phyloP scores from a whole-genome alignment of 2,888 invertebrate species.

The Troides aeacus region DNA sequence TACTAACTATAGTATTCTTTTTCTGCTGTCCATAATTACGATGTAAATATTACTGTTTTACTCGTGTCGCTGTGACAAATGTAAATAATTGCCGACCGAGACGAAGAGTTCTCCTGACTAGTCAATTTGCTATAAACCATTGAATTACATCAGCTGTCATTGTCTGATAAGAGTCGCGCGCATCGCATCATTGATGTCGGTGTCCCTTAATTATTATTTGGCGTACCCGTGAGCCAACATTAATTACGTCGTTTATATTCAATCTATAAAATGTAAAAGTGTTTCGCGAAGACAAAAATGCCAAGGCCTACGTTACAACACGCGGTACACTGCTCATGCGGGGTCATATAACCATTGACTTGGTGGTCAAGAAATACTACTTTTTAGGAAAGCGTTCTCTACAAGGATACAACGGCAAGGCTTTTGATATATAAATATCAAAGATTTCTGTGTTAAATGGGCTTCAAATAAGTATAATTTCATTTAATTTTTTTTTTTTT shows the following conservation, averaged over 20 bases:
- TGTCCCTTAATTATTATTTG: constrained; percentile 5
- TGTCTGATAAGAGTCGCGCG: not conserved
- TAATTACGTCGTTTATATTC: constrained; percentile 28
- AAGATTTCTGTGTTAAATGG: not conserved
- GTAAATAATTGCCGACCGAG: not conserved
- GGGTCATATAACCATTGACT: constrained; percentile 21
- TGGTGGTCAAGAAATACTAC: constrained; percentile 16
- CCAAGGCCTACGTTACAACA: constrained; percentile 25
- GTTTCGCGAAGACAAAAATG: constrained; percentile 30
- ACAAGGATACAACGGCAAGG: constrained; percentile 6
- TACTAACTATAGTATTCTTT: no score
- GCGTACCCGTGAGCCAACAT: constrained; percentile 1
- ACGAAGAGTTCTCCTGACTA: not conserved
- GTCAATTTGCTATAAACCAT: not conserved
- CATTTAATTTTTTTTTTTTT: not conserved
- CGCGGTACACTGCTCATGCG: not conserved
- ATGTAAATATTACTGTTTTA: no score
- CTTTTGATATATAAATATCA: not conserved
- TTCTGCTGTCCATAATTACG: no score
- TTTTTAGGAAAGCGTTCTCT: constrained; percentile 16
- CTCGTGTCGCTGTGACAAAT: no score
- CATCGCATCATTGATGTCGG: not conserved
- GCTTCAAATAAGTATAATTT: not conserved
- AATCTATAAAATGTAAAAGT: constrained; percentile 30
- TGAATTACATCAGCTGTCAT: not conserved